Percentiles rank a stretch among this genome's conserved stretches.
Conservation (phyloP, 2,797 vertebrate species). For the Coregonus ussuriensis region DNA sequence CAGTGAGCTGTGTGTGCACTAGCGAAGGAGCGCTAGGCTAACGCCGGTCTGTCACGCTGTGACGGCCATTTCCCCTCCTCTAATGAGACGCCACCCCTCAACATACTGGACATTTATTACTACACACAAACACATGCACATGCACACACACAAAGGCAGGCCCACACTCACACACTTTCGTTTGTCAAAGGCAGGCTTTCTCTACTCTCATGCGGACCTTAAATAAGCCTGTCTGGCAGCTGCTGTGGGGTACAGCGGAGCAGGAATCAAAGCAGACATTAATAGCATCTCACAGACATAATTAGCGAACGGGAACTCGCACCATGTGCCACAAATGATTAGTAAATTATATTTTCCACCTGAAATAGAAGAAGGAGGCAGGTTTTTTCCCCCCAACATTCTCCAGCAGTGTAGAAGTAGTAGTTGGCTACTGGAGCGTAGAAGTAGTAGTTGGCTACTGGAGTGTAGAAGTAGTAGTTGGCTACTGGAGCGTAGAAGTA, state of each 20-base stretch:
- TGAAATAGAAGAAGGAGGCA: background rate
- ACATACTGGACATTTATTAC: background rate
- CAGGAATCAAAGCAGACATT: background rate
- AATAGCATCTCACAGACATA: conserved; percentile 33
- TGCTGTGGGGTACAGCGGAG: background rate
- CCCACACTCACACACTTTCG: no score
- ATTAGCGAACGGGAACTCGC: conserved; percentile 36
- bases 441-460: no score
- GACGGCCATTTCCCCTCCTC: background rate
- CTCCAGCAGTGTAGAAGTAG: background rate
- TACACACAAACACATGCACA: background rate
- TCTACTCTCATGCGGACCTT: background rate
- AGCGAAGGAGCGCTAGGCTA: background rate
- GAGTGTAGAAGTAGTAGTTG: no score
- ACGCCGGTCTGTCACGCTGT: background rate
- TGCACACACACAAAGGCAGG: no score
- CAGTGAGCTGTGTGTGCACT: background rate
- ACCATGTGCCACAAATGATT: conserved; percentile 23
- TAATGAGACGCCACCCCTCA: background rate
- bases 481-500: no score
- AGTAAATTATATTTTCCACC: background rate
- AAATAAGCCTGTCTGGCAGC: background rate
- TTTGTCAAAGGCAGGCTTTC: background rate
- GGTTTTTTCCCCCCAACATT: background rate
- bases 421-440: no score